Evolutionary conservation across 2,797 vertebrate species (phyloP), one percentile per base, ranked within the genome.

Genomic region (Falco columbarius): DNA sequence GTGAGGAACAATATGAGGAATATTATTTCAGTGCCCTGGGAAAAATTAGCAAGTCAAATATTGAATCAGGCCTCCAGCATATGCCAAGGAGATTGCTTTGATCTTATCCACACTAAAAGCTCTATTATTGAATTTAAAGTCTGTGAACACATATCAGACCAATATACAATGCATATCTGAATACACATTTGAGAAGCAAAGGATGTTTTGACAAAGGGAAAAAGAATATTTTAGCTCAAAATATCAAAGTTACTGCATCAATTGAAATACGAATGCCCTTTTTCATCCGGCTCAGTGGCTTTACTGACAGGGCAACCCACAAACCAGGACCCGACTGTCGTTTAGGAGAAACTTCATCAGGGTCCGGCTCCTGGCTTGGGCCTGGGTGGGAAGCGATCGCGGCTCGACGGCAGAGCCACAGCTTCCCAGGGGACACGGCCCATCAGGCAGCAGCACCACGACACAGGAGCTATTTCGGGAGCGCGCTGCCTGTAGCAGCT

Each of bases 11-110:
- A 98, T 98, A 97, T 92, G 95, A 98, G 96, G 97, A 98, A 97
- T 98, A 98, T 98, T 97, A 98, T 98, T 98, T 97, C 97, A 96
- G 97, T 97, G 97, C 98, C 98, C 97, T 98, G 98, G 98, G 98
- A 98, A 98, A 98, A 98, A 99, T 99, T 98, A 99, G 98, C 98
- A 99, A 99, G 98, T 99, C 98, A 99, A 99, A 99, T 99, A 98
- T 98, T 98, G 98, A 98, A 98, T 98, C 98, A 97, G 98, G 98
- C 98, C 98, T 97, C 94, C 97, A 98, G 98, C 98, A 98, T 98
- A 98, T 97, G 98, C 98, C 98, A 98, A 98, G 95, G 98, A 98
- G 98, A 98, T 97, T 98, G 98, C 98, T 99, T 98, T 99, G 98
- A 99, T 99, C 98, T 98, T 98, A 98, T 98, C 98, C 97, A 97